These are phyloP conservation scores for Hystrix brachyura DNA, from an alignment of 2,113 vertebrate genomes.

Conservation along the genomic window DNA sequence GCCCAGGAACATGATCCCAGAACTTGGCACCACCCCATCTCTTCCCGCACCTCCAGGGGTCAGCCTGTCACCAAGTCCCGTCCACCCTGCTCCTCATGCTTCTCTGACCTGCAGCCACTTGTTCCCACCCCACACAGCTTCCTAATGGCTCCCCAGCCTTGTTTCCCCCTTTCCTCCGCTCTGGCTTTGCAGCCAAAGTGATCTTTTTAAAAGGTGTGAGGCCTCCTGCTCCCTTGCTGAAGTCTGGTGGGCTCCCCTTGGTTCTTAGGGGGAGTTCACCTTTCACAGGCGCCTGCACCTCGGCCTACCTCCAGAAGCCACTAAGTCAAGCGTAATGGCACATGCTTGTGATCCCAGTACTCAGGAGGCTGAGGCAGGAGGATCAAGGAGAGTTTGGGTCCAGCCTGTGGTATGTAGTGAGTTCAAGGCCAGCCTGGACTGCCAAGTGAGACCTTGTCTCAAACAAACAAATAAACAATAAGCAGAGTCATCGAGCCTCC, in stretches of 20 bases:
- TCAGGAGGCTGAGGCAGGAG: background rate
- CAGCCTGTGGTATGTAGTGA: background rate
- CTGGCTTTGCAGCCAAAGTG: background rate
- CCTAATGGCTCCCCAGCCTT: background rate
- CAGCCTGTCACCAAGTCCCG: background rate
- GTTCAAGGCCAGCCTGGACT: background rate
- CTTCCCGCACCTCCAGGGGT: background rate
- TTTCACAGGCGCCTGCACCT: background rate
- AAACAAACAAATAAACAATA: background rate
- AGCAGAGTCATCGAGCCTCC: background rate
- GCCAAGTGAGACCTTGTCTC: background rate
- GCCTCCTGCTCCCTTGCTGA: background rate
- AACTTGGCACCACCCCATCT: background rate
- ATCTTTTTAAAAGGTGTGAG: background rate
- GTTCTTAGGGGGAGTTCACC: background rate
- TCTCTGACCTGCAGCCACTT: background rate
- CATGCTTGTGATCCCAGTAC: background rate
- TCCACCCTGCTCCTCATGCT: background rate
- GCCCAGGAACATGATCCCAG: background rate
- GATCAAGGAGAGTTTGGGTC: background rate
- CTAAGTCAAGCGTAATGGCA: background rate
- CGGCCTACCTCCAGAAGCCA: background rate
- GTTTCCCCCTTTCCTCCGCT: background rate
- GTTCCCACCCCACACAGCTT: background rate
- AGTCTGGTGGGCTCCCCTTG: background rate